A percentile compares a stretch with the other conserved stretches of the same genome.
These are phyloP conservation scores for Platypus cylindrus DNA, from an alignment of 2,888 invertebrate genomes.

Conservation along the genomic window DNA sequence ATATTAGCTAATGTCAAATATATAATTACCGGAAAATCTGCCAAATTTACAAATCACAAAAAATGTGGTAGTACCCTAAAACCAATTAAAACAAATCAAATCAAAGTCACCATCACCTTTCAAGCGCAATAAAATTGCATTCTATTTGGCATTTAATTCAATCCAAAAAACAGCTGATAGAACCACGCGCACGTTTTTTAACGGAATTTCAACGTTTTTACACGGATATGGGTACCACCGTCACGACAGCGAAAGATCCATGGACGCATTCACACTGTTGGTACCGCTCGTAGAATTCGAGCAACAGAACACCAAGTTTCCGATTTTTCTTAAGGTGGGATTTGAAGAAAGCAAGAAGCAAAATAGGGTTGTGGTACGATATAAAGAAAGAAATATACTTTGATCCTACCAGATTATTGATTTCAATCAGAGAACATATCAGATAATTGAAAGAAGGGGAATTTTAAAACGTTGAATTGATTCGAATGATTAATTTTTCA, in stretches of 20 bases:
- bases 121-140: neutral
- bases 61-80: neutral
- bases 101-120: neutral
- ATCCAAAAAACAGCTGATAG: slow-evolving; percentile 14
- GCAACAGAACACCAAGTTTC: slow-evolving; percentile 7
- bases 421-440: no score
- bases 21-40: neutral
- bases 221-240: slow-evolving; percentile 10
- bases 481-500: no score
- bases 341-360: slow-evolving; percentile 1
- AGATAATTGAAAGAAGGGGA: no score
- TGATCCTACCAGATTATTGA: no score
- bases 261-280: slow-evolving; percentile 13
- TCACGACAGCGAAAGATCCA: slow-evolving; percentile 12
- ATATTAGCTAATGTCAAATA: neutral
- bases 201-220: slow-evolving; percentile 9
- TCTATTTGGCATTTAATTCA: slow-evolving; percentile 3
- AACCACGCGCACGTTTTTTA: slow-evolving; percentile 10
- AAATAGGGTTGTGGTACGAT: no score
- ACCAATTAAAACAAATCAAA: neutral
- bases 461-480: no score
- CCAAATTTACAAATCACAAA: no score
- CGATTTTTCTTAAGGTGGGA: slow-evolving; percentile 15
- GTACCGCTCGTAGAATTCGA: slow-evolving; percentile 10
- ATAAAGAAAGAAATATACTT: no score